Percentiles rank a stretch among this genome's conserved stretches.
phyloP scores from a whole-genome alignment of 2,888 invertebrate genomes.

The Platycheirus rosarum region DNA sequence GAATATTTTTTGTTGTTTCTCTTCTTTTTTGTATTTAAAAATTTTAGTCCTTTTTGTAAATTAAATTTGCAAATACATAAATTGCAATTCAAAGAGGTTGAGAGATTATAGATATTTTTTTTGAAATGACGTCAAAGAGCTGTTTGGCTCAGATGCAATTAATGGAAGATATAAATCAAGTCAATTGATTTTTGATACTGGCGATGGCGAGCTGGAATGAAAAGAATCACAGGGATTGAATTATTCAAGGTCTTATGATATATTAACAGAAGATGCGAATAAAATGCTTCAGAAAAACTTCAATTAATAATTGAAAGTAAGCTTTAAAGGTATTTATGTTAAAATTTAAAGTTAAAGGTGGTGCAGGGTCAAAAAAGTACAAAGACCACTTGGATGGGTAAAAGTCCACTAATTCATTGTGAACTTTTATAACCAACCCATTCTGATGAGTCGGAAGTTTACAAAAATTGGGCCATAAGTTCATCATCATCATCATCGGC shows the following conservation, averaged over 20 bases:
- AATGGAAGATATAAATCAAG: not conserved
- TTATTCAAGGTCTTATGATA: not conserved
- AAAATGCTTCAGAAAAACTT: too few relatives aligned
- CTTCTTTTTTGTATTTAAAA: constrained; percentile 9
- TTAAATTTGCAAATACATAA: not conserved
- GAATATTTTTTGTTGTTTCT: constrained; percentile 19
- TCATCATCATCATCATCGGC: too few relatives aligned
- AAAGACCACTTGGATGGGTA: too few relatives aligned
- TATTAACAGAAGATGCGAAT: too few relatives aligned
- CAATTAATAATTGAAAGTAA: too few relatives aligned
- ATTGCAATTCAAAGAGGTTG: not conserved
- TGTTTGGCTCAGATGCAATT: not conserved
- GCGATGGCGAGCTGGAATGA: not conserved
- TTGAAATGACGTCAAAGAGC: constrained; percentile 1
- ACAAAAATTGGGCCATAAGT: too few relatives aligned
- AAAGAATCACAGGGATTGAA: not conserved
- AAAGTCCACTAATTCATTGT: too few relatives aligned
- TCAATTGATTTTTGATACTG: not conserved
- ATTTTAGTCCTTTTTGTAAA: constrained; percentile 9
- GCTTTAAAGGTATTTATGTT: too few relatives aligned
- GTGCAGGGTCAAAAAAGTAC: too few relatives aligned
- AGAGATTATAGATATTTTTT: not conserved
- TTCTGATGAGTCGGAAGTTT: too few relatives aligned
- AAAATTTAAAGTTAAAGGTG: too few relatives aligned
- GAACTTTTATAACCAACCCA: too few relatives aligned